Evolutionary conservation across 2,797 vertebrate species (phyloP), one percentile per base, ranked within the genome.

Genomic region (Acanthis flammea): DNA sequence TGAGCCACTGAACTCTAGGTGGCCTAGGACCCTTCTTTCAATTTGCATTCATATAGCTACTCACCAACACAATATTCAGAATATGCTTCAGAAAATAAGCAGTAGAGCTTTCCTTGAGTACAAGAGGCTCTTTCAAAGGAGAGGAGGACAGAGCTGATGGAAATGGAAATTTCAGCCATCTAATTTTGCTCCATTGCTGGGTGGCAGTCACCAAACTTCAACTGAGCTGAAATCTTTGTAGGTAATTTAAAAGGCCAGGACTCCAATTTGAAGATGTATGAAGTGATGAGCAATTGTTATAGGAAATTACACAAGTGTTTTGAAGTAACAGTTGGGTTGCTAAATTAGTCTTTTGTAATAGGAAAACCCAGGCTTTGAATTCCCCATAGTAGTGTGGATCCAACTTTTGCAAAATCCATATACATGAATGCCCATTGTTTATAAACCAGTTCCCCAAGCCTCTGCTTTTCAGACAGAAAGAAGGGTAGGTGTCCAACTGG

Each of bases 281-380:
- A 78, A 88, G 14, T 65, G 62, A 82, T 42, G 72, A 92, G n/a
- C 30, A 63, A 55, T 87, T 86, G 21, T 60, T 76, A 39, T 51
- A 82, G 86, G 88, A 94, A 88, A 86, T 91, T 93, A 55, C 63
- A 48, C 60, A 90, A 84, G 19, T 21, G 4, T 39, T 35, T 84
- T 91, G 58, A 82, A 92, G 71, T 68, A 78, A 78, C 45, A 24
- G 47, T 42, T 91, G 41, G 3, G 12, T 93, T 96, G 81, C 84
- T 92, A 91, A 85, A 93, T 87, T 73, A 85, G 41, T 30, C 28
- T 91, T 94, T 92, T 82, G 66, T 87, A 91, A 87, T 57, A 76
- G 24, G 33, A 91, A 91, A 87, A 79, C 5, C 17, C 33, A 89
- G 37, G 35, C 35, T 79, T 58, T 94, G 37, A 76, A 66, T 58